Evolutionary conservation across 2,888 invertebrate species (phyloP), one percentile per base, ranked within the genome.

Genomic region (Ischnura elegans): DNA sequence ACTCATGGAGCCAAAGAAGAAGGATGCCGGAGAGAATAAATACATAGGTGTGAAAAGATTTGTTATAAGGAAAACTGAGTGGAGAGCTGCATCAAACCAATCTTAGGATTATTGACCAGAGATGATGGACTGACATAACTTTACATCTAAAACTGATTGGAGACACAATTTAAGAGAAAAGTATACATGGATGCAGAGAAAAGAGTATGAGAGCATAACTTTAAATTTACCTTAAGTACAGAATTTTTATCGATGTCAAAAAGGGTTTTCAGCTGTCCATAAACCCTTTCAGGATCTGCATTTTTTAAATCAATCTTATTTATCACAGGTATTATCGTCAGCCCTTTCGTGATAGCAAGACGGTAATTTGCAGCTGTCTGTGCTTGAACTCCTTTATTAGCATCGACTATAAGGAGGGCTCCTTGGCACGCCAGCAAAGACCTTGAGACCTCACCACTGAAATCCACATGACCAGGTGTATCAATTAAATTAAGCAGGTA

Each of bases 381-480:
- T 0, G 99, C 99, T 96, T 99, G 99, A 2, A 99, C 98, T 16
- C 98, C 97, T 96, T 99, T 98, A 96, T 99, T 99, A 0, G 99
- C 99, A 96, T 99, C 99, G 0, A 99, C 98, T 93, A 99, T 96
- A 93, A 99, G 96, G 94, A 99, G 97, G 0, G 99, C 99, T 19
- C 99, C 99, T 96, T 99, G 98, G 95, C 99, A 99, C 90, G 99
- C 99, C 94, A 98, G 97, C 93, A 99, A 96, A 93, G 99, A 99
- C 93, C 99, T 97, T 0, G 98, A 97, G 94, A 98, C 99, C 97
- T 99, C 99, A 96, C 98, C 99, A 29, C 98, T 98, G 96, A 99
- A 99, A 96, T 99, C 99, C 0, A 99, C 99, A 97, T 99, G 99
- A 2, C 99, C 99, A 8, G 99, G 99, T 36, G 99, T 99, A 96